Base-by-base conservation (phyloP, 2,113 vertebrate genomes). In the Lethenteron camtschaticum region DNA sequence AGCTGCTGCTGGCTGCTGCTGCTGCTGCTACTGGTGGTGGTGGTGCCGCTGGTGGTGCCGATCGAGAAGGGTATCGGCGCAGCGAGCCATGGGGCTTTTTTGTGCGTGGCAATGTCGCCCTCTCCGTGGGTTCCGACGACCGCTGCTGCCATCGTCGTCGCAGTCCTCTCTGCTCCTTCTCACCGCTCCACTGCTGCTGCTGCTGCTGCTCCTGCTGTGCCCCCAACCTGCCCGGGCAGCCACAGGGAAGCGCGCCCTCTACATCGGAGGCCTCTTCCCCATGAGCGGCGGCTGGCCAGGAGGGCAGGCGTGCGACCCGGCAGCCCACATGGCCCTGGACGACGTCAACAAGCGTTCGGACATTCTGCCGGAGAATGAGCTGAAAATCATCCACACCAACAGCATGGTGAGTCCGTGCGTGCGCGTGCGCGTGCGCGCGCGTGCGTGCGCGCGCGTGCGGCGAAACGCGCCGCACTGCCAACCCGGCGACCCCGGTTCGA, bases 251-350 rank as follows among this genome's bases (percentile, higher is more conserved):
- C 87, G 86, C 80, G 86, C 86, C 72, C 85, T 92, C 75, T 88
- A 90, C 83, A 88, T 90, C 78, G 87, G 88, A 71, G 88, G 87
- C 56, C 84, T 92, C 76, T 92, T 92, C 78, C 88, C 88, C 66
- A 92, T 90, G 88, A 90, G 86, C 74, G 87, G 88, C 5, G 88
- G 87, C 73, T 90, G 88, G 88, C 88, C 87, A 0, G 88, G 88
- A 59, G 87, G 88, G 9, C 88, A 92, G 80, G 88, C 87, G 69
- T 92, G 88, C 74, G 83, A 88, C 70, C 88, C 88, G 69, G 80
- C 87, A 57, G 87, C 87, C 69, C 85, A 88, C 80, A 90, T 90
- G 87, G 88, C 87, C 58, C 79, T 92, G 78, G 86, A 90, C 75
- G 81, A 90, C 79, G 87, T 92, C 72, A 92, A 92, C 79, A 86